Base-by-base conservation (phyloP, 2,888 invertebrate species). In the Xylocampa areola region DNA sequence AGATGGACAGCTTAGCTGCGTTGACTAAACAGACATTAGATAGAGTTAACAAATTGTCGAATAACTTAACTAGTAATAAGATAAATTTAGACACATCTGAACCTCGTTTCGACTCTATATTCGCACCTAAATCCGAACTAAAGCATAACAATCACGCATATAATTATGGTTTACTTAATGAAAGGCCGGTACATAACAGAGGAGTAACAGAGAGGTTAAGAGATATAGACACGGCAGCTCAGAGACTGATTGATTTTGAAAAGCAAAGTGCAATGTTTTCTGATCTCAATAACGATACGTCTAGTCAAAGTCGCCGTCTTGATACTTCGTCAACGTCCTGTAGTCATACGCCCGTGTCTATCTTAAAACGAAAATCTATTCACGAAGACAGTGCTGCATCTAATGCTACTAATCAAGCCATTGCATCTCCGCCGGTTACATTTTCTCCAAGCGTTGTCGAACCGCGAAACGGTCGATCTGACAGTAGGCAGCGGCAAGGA, bases 391-490 rank as follows among this genome's bases (percentile, higher is more conserved):
- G 78, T 76, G 84, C 87, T 41, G 87, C 94, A 50, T 90, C 94
- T 21, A 93, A 89, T 49, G 84, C 92, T 51, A 90, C 94, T 2
- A 95, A 94, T 80, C 94, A 95, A 75, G 91, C 94, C 40, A 92
- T 94, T 63, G 86, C 95, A 57, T 94, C 95, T 17, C 96, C 96
- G 17, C 97, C 97, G 7, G 97, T 97, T 3, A 97, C 97, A n/a
- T 97, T 97, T 89, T 97, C 97, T 5, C 96, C 97, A 0, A 96
- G 94, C 79, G 97, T 97, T 50, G 89, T 96, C 40, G 97, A 97
- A 79, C 95, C 95, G 11, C 94, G 95, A 23, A 94, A 95, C 52
- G 91, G 94, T 52, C 94, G 94, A 19, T 88, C 94, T 27, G 90
- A 90, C 58, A 94, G 92, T 49, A 91, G 94, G 63, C 95, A 96